phyloP scores from a whole-genome alignment of 2,113 vertebrate species.

The Porphyrio hochstetteri region DNA sequence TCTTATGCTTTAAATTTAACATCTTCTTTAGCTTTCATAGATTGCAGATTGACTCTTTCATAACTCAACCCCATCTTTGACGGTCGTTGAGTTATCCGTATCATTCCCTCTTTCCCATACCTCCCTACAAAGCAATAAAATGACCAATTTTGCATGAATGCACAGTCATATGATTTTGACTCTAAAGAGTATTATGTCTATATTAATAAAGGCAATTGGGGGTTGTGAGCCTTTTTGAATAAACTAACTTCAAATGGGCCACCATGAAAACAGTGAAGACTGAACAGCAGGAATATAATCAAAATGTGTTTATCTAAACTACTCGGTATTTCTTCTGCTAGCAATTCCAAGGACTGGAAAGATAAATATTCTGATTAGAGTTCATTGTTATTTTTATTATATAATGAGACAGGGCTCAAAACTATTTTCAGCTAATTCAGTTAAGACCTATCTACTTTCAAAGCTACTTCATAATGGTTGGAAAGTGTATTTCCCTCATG shows the following conservation, averaged over 20 bases:
- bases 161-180: background rate
- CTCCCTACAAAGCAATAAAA: background rate
- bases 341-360: background rate
- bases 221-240: background rate
- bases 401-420: background rate
- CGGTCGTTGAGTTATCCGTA: background rate
- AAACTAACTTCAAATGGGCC: background rate
- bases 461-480: background rate
- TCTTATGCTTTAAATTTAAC: background rate
- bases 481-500: background rate
- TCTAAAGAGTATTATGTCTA: background rate
- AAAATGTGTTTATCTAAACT: background rate
- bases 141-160: background rate
- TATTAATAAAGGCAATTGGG: background rate
- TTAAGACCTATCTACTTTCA: background rate
- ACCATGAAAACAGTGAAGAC: background rate
- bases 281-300: background rate
- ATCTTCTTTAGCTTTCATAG: background rate
- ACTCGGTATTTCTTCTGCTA: background rate
- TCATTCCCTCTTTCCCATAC: background rate
- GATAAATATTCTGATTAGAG: background rate
- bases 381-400: background rate
- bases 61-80: background rate
- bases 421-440: background rate
- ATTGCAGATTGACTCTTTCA: background rate